Evolutionary conservation across 2,113 vertebrate genomes (phyloP).

Genomic region (Hydropotes inermis): DNA sequence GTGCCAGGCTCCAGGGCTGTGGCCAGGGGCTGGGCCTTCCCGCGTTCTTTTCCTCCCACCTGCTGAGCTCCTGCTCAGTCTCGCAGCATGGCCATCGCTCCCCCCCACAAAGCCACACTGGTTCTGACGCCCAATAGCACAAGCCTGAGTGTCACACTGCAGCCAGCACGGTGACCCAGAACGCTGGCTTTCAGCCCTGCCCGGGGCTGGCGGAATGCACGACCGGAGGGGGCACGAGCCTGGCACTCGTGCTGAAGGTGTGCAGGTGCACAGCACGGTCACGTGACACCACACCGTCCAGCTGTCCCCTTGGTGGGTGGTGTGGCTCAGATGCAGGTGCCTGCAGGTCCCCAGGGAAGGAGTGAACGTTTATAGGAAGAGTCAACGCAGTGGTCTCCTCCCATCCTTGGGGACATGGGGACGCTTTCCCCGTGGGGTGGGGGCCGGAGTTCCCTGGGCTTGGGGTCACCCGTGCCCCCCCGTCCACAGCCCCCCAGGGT

Average conservation of each 20-base stretch:
- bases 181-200: too few species aligned
- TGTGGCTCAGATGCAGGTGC: neutral
- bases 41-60: neutral
- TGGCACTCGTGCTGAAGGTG: neutral
- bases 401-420: neutral
- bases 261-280: neutral
- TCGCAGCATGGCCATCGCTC: neutral
- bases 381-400: neutral
- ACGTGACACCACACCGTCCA: neutral
- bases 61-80: neutral
- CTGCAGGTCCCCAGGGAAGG: neutral
- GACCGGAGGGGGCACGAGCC: rapidly evolving
- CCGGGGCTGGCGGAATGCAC: rapidly evolving
- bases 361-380: neutral
- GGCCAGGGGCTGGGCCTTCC: too few species aligned
- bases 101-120: neutral
- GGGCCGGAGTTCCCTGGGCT: neutral
- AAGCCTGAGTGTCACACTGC: neutral
- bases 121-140: neutral
- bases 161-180: neutral
- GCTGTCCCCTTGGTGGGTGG: neutral
- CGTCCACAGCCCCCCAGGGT: rapidly evolving
- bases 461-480: rapidly evolving
- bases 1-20: rapidly evolving
- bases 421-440: rapidly evolving